Evolutionary conservation across 2,888 invertebrate species (phyloP).

Genomic region (Sericinus montela): DNA sequence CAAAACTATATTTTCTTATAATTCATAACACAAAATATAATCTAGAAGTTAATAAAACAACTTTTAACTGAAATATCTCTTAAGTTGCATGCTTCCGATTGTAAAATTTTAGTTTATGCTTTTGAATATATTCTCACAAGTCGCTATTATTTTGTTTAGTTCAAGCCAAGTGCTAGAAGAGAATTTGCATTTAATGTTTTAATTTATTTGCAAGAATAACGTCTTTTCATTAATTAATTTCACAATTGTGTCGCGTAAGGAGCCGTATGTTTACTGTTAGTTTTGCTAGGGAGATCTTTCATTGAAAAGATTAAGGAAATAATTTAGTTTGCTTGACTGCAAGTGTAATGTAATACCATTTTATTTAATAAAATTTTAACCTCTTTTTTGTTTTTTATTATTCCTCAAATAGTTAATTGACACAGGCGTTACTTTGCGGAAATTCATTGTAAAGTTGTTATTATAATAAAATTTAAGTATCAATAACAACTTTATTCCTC

Average conservation of each 20-base stretch:
- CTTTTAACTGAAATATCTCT: no score
- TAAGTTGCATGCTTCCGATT: neutral
- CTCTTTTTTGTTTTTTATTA: slow-evolving; percentile 29
- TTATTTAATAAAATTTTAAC: slow-evolving; percentile 50
- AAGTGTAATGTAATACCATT: slow-evolving; percentile 53
- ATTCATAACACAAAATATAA: no score
- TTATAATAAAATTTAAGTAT: no score
- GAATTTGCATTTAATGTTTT: slow-evolving; percentile 19
- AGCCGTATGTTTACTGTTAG: slow-evolving; percentile 29
- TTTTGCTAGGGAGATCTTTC: slow-evolving; percentile 38
- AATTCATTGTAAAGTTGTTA: no score
- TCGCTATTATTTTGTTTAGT: slow-evolving; percentile 19
- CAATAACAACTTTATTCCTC: no score
- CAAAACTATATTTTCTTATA: neutral
- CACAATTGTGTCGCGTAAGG: slow-evolving; percentile 3
- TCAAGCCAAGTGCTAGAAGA: slow-evolving; percentile 17
- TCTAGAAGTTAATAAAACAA: no score
- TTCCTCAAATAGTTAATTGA: no score
- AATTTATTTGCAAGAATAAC: neutral
- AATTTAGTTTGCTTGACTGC: slow-evolving; percentile 52
- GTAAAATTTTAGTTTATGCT: slow-evolving; percentile 3
- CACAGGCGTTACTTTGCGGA: no score
- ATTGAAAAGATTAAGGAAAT: slow-evolving; percentile 34
- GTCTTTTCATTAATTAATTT: slow-evolving; percentile 3
- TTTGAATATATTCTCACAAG: slow-evolving; percentile 9